phyloP scores from a whole-genome alignment of 35 echinoderm and acorn worm species.

The Eucidaris tribuloides region DNA sequence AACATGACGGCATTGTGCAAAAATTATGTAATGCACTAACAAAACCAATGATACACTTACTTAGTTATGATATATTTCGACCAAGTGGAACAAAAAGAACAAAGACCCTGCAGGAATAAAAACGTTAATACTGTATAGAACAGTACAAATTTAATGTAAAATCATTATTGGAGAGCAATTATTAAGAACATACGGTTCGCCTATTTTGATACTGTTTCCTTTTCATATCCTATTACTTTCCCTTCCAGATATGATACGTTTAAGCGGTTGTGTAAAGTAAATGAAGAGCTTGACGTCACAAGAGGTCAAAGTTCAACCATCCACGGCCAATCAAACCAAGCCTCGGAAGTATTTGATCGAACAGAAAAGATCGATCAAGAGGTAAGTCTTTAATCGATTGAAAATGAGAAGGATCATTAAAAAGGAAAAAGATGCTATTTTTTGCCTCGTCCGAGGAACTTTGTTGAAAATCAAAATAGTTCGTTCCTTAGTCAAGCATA shows the following conservation, averaged over 20 bases:
- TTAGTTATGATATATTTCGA: background rate
- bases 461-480: too few relatives aligned
- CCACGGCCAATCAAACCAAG: slow-evolving; percentile 1
- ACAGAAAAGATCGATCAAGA: slow-evolving; percentile 29
- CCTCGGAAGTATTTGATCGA: background rate
- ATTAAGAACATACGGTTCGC: too few relatives aligned
- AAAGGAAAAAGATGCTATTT: too few relatives aligned
- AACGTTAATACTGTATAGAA: background rate
- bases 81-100: too few relatives aligned
- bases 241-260: slow-evolving; percentile 66
- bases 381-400: too few relatives aligned
- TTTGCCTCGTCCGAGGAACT: too few relatives aligned
- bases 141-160: background rate
- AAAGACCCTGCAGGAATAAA: background rate
- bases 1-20: too few relatives aligned
- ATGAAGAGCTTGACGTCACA: slow-evolving; percentile 34
- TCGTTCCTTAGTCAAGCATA: too few relatives aligned
- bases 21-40: too few relatives aligned
- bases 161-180: background rate
- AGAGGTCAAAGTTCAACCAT: slow-evolving; percentile 11
- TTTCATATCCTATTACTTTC: background rate
- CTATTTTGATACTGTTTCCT: too few relatives aligned
- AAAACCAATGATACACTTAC: background rate
- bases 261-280: slow-evolving; percentile 43
- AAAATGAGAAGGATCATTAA: too few relatives aligned